Conservation (phyloP, 2,888 invertebrate genomes). For the Pseudolycoriella hygida region DNA sequence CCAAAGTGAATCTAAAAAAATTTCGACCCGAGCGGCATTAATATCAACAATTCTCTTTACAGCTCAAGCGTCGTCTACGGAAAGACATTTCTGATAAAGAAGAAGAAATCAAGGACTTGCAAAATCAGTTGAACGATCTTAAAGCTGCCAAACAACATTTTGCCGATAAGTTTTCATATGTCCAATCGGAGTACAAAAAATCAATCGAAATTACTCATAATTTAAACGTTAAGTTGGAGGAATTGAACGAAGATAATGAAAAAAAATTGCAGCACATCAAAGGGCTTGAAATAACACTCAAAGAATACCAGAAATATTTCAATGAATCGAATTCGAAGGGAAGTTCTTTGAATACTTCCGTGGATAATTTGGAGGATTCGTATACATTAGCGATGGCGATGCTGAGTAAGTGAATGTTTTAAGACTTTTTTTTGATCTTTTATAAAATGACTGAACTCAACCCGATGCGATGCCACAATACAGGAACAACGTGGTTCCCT, state of each 20-base stretch:
- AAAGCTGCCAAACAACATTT: constrained; percentile 15
- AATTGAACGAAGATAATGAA: constrained; percentile 10
- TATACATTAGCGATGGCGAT: too few relatives aligned
- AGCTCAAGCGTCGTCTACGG: constrained; percentile 20
- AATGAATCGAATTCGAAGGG: constrained; percentile 16
- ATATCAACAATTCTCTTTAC: background rate
- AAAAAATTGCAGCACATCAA: constrained; percentile 14
- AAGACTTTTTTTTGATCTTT: too few relatives aligned
- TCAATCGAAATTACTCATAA: constrained; percentile 12
- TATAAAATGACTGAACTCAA: too few relatives aligned
- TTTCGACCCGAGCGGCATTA: too few relatives aligned
- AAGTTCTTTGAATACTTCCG: background rate
- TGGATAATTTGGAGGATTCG: too few relatives aligned
- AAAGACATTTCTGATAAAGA: constrained; percentile 21
- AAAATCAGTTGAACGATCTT: constrained; percentile 15
- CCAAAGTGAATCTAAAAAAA: too few relatives aligned
- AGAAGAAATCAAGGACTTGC: constrained; percentile 14
- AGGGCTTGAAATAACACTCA: constrained; percentile 16
- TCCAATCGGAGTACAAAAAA: background rate
- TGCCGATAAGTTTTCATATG: constrained; percentile 15
- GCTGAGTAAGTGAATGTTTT: too few relatives aligned
- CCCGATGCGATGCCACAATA: too few relatives aligned
- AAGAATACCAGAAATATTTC: constrained; percentile 22
- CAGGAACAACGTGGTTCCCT: too few relatives aligned
- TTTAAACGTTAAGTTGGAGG: constrained; percentile 15